phyloP scores from a whole-genome alignment of 30 jellyfish, hydroid and myxozoan species.

The Turritopsis rubra region DNA sequence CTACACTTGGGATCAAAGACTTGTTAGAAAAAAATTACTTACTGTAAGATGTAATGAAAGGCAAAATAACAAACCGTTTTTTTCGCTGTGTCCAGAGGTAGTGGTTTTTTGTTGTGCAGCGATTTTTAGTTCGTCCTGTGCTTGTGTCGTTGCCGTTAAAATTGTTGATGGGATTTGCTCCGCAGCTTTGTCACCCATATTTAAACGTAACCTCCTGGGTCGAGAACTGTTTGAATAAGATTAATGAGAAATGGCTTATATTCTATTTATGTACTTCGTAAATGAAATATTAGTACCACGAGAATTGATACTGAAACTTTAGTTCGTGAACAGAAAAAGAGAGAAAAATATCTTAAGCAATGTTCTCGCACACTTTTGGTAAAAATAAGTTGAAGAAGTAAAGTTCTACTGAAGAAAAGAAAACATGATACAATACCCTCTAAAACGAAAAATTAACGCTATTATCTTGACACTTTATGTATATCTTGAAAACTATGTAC shows the following conservation, averaged over 20 bases:
- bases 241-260: background rate
- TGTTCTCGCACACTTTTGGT: no score
- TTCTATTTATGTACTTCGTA: background rate
- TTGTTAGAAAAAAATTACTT: no score
- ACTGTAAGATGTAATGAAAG: no score
- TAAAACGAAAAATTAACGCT: background rate
- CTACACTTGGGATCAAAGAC: no score
- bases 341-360: background rate
- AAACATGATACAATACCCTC: background rate
- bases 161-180: background rate
- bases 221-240: background rate
- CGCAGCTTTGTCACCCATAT: background rate
- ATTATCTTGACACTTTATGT: background rate
- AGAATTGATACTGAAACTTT: background rate
- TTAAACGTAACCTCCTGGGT: background rate
- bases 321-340: background rate
- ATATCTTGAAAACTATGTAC: background rate
- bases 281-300: background rate
- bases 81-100: background rate
- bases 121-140: background rate
- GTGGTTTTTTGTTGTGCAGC: background rate
- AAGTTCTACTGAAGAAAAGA: background rate
- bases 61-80: background rate
- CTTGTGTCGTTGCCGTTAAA: background rate
- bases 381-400: background rate